phyloP scores from a whole-genome alignment of 23 tunicate species.

The Trididemnum clinides region DNA sequence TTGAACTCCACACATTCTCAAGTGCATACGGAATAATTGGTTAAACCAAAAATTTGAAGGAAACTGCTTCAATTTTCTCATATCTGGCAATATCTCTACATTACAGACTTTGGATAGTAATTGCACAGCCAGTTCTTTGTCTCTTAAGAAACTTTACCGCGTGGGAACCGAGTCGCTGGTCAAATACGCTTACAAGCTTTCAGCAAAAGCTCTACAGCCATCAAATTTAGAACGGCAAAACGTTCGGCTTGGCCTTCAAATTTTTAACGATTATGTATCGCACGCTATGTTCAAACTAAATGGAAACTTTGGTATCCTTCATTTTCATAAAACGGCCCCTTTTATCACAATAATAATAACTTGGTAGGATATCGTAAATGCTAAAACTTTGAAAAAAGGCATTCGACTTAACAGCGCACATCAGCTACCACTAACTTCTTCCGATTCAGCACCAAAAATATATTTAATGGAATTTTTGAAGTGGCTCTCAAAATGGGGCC shows the following conservation, averaged over 20 bases:
- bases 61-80: neutral
- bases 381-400: neutral
- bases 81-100: neutral
- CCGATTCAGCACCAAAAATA: neutral
- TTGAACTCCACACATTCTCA: neutral
- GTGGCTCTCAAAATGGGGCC: neutral
- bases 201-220: neutral
- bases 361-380: neutral
- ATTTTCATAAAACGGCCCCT: neutral
- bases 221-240: neutral
- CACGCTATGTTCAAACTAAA: neutral
- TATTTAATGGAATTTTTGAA: neutral
- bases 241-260: neutral
- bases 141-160: neutral
- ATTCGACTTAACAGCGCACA: neutral
- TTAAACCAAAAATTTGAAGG: neutral
- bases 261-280: neutral
- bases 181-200: neutral
- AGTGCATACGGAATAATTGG: neutral
- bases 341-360: neutral
- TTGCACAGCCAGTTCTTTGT: neutral
- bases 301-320: neutral
- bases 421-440: neutral
- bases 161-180: neutral
- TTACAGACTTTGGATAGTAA: neutral